A percentile compares a stretch with the other conserved stretches of the same genome.
Evolutionary conservation across 2,797 vertebrate genomes (phyloP).

Genomic region (Valencia hispanica): DNA sequence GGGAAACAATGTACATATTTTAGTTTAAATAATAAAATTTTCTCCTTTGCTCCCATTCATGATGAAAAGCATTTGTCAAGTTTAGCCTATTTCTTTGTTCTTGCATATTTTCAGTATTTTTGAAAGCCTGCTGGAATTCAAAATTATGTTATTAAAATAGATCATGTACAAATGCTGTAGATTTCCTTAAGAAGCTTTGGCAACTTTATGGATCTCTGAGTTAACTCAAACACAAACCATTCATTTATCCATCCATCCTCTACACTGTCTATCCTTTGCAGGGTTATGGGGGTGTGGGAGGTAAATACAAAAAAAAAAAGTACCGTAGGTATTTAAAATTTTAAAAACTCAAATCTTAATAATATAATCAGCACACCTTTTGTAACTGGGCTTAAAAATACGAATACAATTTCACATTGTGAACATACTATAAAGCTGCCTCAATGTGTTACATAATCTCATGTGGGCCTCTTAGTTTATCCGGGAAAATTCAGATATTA

Average conservation of each 20-base stretch:
- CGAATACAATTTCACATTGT: not conserved
- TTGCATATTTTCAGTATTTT: constrained; percentile 14
- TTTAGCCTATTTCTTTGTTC: not conserved
- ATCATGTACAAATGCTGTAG: not conserved
- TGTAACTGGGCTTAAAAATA: not conserved
- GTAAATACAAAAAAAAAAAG: no score
- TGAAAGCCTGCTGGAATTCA: constrained; percentile 11
- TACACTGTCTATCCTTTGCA: no score
- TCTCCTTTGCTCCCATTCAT: not conserved
- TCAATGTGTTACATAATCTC: constrained; percentile 28
- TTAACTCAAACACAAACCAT: not conserved
- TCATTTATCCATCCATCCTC: no score
- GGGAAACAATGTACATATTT: not conserved
- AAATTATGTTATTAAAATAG: constrained; percentile 11
- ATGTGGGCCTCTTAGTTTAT: constrained; percentile 15
- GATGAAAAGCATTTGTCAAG: not conserved
- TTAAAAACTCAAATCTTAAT: no score
- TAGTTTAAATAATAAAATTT: not conserved
- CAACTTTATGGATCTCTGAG: not conserved
- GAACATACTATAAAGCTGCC: not conserved
- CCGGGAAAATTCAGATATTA: constrained; percentile 30
- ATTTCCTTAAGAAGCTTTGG: not conserved
- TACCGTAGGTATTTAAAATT: no score
- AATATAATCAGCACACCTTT: not conserved
- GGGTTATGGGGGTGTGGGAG: no score